Evolutionary conservation across 1,140 invertebrate genomes (phyloP).

Genomic region (Eriocheir sinensis): DNA sequence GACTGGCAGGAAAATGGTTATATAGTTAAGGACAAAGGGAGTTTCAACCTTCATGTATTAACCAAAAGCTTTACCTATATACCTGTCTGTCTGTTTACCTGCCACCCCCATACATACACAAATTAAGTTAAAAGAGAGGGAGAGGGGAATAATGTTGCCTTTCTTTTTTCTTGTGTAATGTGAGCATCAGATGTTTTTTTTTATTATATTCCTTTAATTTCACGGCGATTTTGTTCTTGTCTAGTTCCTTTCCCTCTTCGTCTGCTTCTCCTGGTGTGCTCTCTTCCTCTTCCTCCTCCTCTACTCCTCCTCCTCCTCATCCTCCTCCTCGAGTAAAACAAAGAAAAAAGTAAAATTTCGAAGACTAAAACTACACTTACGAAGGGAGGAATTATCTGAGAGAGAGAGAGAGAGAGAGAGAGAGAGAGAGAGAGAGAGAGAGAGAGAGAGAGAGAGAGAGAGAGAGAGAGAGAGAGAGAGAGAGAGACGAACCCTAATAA

Average conservation of each 20-base stretch:
- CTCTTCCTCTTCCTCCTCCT: no score
- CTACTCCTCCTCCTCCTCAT: neutral
- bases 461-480: neutral
- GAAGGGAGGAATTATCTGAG: no score
- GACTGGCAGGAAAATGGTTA: neutral
- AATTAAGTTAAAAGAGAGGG: neutral
- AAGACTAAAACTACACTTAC: neutral
- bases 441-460: neutral
- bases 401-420: conserved; percentile 27
- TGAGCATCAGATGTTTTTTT: no score
- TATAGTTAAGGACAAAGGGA: neutral
- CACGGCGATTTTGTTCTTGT: neutral
- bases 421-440: neutral
- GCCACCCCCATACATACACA: neutral
- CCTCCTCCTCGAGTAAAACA: neutral
- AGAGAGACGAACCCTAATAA: neutral
- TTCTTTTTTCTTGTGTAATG: no score
- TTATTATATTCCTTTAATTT: conserved; percentile 6
- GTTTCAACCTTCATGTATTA: no score
- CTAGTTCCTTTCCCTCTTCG: neutral
- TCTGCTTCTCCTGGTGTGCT: no score
- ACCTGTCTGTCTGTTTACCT: neutral
- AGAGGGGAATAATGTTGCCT: no score
- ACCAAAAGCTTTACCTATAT: no score
- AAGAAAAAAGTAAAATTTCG: no score